These are phyloP conservation scores for Artemia sinica DNA, from an alignment of 2,888 invertebrate genomes.

Conservation along the genomic window DNA sequence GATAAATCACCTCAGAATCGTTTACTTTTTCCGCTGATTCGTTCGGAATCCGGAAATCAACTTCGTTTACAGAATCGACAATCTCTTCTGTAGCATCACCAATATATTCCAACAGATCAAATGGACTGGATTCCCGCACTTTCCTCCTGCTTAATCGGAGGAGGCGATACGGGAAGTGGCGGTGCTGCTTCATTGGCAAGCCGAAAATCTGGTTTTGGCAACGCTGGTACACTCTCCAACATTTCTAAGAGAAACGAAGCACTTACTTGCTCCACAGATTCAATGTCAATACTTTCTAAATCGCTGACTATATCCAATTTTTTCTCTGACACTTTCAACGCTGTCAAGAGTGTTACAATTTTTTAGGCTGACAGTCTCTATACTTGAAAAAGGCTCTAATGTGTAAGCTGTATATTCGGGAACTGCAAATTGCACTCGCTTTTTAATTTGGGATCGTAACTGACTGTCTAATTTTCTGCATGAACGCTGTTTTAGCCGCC, in stretches of 20 bases:
- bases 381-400: not conserved
- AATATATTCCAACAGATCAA: not conserved
- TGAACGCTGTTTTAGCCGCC: conserved; percentile 5
- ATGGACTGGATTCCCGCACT: not conserved
- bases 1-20: conserved; percentile 6
- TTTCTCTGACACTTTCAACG: not conserved
- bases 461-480: conserved; percentile 9
- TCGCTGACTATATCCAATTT: not conserved
- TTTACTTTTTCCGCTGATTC: not conserved
- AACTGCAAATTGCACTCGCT: conserved; percentile 10
- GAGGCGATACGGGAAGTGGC: not conserved
- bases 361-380: not conserved
- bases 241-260: not conserved
- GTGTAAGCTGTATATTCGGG: conserved; percentile 1
- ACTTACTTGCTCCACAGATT: conserved; percentile 4
- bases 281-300: not conserved
- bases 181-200: not conserved
- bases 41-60: conserved; percentile 11
- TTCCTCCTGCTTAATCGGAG: not conserved
- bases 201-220: conserved; percentile 4
- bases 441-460: conserved; percentile 5
- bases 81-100: not conserved
- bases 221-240: conserved; percentile 8
- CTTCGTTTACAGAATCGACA: conserved; percentile 1
- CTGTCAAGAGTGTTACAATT: not conserved